A percentile compares a stretch with the other conserved stretches of the same genome.
Evolutionary conservation across 2,888 invertebrate species (phyloP).

Genomic region (Crocallis elinguaria): DNA sequence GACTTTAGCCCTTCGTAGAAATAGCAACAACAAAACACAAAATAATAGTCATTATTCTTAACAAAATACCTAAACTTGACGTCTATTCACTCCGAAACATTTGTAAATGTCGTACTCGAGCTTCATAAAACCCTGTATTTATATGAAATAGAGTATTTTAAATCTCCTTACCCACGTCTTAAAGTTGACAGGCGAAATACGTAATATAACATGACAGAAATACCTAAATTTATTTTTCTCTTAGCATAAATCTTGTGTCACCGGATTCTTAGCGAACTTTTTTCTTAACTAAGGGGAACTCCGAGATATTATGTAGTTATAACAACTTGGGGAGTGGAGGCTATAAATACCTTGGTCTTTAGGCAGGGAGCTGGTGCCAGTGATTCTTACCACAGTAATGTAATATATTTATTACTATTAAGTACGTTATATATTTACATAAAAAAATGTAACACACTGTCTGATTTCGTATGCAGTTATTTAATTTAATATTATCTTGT

Average conservation of each 20-base stretch:
- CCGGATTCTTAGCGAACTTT: conserved; percentile 1
- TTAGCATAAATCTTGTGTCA: conserved; percentile 9
- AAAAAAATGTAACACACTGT: no score
- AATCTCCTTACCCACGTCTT: conserved; percentile 13
- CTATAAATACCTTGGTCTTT: no score
- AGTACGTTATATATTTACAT: no score
- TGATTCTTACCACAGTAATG: no score
- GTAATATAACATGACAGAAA: conserved; percentile 12
- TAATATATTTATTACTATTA: no score
- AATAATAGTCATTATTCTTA: no score
- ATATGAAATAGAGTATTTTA: conserved; percentile 16
- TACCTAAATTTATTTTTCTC: conserved; percentile 15
- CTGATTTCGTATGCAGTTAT: no score
- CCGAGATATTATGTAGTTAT: conserved; percentile 18
- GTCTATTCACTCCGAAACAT: conserved; percentile 11
- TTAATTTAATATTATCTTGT: no score
- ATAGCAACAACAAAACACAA: conserved; percentile 3
- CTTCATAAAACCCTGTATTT: conserved; percentile 8
- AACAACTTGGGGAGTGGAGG: conserved; percentile 9
- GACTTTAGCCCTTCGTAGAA: no score
- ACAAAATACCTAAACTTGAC: not conserved
- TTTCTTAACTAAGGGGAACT: conserved; percentile 11
- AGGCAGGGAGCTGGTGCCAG: no score
- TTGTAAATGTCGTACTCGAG: conserved; percentile 17
- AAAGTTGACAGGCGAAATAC: conserved; percentile 19